Evolutionary conservation across 2,888 invertebrate species (phyloP).

Genomic region (Andrena marginata): DNA sequence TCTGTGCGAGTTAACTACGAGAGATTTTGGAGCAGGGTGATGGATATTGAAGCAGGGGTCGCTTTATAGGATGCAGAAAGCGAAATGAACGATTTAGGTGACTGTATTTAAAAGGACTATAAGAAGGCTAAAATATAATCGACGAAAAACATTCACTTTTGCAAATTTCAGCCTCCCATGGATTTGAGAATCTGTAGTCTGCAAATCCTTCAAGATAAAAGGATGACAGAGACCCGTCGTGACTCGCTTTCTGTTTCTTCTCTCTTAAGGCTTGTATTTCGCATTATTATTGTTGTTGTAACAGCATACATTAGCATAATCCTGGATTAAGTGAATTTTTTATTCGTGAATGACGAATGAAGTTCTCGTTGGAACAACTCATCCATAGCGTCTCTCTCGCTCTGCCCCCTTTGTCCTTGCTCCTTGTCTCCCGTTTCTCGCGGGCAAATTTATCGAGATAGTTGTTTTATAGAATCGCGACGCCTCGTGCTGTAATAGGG

Average conservation of each 20-base stretch:
- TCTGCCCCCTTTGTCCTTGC: background rate
- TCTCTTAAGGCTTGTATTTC: constrained; percentile 38
- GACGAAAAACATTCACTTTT: background rate
- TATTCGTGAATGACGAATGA: constrained; percentile 45
- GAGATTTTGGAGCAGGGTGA: too few relatives aligned
- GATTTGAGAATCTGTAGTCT: background rate
- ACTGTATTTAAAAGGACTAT: background rate
- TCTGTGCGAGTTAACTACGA: background rate
- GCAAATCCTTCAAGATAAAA: constrained; percentile 11
- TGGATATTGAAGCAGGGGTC: too few relatives aligned
- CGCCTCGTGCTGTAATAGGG: constrained; percentile 11
- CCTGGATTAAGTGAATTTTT: constrained; percentile 58
- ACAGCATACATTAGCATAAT: constrained; percentile 55
- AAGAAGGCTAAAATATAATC: background rate
- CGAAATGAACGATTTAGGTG: too few relatives aligned
- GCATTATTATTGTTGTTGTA: constrained; percentile 52
- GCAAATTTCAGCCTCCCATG: constrained; percentile 20
- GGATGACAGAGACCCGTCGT: background rate
- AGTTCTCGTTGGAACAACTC: constrained; percentile 38
- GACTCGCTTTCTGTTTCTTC: constrained; percentile 6
- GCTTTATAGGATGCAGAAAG: too few relatives aligned
- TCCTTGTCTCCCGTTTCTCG: background rate
- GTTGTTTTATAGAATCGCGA: constrained; percentile 37
- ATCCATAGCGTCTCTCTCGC: background rate
- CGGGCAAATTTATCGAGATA: constrained; percentile 50